Evolutionary conservation across 1,140 invertebrate species (phyloP), one percentile per base, ranked within the genome.

Genomic region (Eupristina koningsbergeri): DNA sequence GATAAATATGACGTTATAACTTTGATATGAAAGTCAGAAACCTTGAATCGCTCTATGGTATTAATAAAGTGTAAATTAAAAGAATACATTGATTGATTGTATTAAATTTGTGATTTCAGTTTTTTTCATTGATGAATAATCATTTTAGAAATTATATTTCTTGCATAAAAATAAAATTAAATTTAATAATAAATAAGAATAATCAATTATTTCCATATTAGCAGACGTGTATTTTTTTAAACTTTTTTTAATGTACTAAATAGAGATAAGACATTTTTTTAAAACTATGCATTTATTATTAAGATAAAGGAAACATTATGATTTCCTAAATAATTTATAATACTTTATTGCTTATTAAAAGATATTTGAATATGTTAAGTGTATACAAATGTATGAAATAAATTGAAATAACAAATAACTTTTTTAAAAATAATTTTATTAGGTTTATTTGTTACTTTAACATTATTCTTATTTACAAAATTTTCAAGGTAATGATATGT

Each of bases 1-100:
- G 75, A 83, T 83, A 83, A 83, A n/a, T 79, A 79, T 83, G 82
- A 78, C 63, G 82, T 79, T 78, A 67, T 74, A 29, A 53, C 58
- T 84, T 83, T 74, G 77, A 84, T 84, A 75, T 29, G 50, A 84
- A 61, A 79, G 61, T 50, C 45, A 76, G 29, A 26, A 34, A 34
- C 71, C 69, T 80, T 83, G 61, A 80, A 45, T 67, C 17, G 0
- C 19, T 61, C 73, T 50, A 36, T 69, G 45, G 41, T 73, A 63
- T 75, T 29, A 78, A 58, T 53, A 50, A 74, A 36, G 78, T 81
- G n/a, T 7, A 45, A 45, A 45, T 45, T 50, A 29, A 31, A 19
- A 26, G 50, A 22, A 47, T 45, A n/a, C 34, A n/a, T 50, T 75
- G 39, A 39, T 39, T 39, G 31, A 41, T n/a, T 69, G 39, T 81